phyloP scores from a whole-genome alignment of 2,888 invertebrate species.

The Escarpia spicata region DNA sequence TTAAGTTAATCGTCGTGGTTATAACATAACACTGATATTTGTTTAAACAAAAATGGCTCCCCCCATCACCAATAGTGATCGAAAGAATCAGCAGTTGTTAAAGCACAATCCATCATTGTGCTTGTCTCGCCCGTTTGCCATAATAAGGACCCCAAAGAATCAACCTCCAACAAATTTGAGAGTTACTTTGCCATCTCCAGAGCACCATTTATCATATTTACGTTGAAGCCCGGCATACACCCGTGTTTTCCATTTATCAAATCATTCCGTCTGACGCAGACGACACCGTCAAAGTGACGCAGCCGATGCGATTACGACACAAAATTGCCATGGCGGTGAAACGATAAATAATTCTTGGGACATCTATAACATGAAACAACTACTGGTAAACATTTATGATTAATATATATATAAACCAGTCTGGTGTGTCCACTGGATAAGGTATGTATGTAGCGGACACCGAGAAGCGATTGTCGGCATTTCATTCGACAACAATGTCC shows the following conservation, averaged over 20 bases:
- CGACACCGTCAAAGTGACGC: background rate
- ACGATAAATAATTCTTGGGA: constrained; percentile 1
- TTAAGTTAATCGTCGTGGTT: background rate
- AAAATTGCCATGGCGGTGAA: background rate
- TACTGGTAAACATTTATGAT: background rate
- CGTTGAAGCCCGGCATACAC: background rate
- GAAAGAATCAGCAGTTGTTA: background rate
- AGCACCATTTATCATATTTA: background rate
- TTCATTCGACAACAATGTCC: background rate
- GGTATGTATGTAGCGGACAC: background rate
- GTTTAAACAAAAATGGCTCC: background rate
- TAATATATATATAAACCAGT: background rate
- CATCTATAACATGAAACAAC: background rate
- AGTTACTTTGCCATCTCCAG: background rate
- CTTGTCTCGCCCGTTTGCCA: background rate
- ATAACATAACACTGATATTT: background rate
- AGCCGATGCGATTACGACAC: background rate
- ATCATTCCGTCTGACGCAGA: background rate
- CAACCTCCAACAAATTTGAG: background rate
- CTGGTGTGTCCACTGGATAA: background rate
- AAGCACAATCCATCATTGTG: background rate
- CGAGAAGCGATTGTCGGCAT: background rate
- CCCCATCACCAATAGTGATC: background rate
- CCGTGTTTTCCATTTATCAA: background rate
- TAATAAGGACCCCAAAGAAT: background rate